phyloP scores from a whole-genome alignment of 2,797 vertebrate genomes.

The Alca torda region DNA sequence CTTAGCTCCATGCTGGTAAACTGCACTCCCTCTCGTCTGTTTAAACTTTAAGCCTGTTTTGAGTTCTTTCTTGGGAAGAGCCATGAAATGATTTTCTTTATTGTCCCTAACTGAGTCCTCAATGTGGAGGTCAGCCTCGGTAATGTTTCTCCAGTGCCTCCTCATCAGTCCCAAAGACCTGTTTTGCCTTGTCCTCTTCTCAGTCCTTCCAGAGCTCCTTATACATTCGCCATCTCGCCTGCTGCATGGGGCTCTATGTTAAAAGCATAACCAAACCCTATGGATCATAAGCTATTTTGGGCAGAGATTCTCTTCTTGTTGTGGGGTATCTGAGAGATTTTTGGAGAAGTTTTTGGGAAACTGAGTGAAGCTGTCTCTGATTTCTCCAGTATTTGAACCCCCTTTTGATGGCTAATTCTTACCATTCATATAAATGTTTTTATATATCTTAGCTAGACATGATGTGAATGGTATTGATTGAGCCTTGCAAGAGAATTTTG shows the following conservation, averaged over 20 bases:
- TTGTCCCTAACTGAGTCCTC: not conserved
- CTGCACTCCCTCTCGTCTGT: not conserved
- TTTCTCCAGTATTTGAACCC: not conserved
- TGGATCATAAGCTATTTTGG: not conserved
- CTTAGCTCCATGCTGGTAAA: not conserved
- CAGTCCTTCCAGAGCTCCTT: not conserved
- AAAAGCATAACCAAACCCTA: not conserved
- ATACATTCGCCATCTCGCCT: not conserved
- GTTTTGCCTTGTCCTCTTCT: not conserved
- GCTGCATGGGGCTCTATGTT: accelerated
- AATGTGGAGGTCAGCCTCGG: not conserved
- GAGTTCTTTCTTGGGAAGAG: not conserved
- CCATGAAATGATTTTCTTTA: not conserved
- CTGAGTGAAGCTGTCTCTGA: not conserved
- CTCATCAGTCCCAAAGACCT: not conserved
- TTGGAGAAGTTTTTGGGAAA: not conserved
- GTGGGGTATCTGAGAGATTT: not conserved
- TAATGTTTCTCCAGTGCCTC: not conserved
- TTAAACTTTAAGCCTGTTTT: not conserved
- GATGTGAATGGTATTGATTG: not conserved
- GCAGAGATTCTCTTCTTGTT: not conserved
- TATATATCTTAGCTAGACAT: not conserved
- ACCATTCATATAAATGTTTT: not conserved
- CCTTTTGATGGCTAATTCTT: not conserved
- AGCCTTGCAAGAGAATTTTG: not conserved